Evolutionary conservation across 2,113 vertebrate species (phyloP).

Genomic region (Cyanoderma ruficeps): DNA sequence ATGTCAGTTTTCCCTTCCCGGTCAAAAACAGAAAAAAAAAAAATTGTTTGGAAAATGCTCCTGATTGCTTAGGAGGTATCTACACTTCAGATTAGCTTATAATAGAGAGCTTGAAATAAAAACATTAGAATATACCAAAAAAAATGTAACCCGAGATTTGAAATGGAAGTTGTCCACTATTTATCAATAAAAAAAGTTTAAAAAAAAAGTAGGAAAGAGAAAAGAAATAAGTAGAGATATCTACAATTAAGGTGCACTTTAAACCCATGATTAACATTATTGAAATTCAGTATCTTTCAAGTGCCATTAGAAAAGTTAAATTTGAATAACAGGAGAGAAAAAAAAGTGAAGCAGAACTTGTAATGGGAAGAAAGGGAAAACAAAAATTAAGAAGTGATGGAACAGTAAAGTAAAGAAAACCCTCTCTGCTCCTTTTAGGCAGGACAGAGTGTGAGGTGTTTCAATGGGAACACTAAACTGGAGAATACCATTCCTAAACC

Average conservation of each 20-base stretch:
- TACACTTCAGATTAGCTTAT: not conserved
- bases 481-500: not conserved
- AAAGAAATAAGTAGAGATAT: not conserved
- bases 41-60: not conserved
- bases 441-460: not conserved
- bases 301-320: not conserved
- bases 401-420: not conserved
- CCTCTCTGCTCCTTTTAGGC: not conserved
- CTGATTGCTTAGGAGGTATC: not conserved
- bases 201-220: not conserved
- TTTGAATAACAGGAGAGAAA: not conserved
- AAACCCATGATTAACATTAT: not conserved
- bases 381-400: not conserved
- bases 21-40: not conserved
- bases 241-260: not conserved
- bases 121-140: not conserved
- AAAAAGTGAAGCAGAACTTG: not conserved
- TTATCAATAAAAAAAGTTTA: not conserved
- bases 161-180: not conserved
- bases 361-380: not conserved
- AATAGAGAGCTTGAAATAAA: not conserved
- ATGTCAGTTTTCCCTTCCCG: not conserved
- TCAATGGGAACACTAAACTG: not conserved
- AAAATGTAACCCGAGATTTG: not conserved
- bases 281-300: not conserved